These are phyloP conservation scores for Drosophila meridiana DNA, from an alignment of 2,888 invertebrate genomes.

Conservation along the genomic window DNA sequence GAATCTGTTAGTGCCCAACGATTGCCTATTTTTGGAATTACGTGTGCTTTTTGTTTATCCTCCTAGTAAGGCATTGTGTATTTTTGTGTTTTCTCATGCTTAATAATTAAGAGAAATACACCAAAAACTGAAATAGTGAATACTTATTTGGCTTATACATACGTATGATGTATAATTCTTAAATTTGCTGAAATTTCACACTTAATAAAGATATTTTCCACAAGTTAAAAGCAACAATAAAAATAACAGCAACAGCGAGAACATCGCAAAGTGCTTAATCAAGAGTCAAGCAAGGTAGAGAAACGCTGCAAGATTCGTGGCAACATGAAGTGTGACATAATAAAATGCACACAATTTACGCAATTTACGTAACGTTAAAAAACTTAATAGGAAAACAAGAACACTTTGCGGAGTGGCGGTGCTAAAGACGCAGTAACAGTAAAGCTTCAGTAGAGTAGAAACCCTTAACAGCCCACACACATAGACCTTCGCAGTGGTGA, in stretches of 20 bases:
- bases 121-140: background rate
- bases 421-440: constrained; percentile 3
- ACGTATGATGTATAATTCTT: too few relatives aligned
- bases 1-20: background rate
- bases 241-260: constrained; percentile 29
- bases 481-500: constrained; percentile 7
- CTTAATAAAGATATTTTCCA: constrained; percentile 58
- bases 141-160: too few relatives aligned
- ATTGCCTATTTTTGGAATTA: background rate
- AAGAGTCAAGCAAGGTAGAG: constrained; percentile 40
- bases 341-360: constrained; percentile 73
- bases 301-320: constrained; percentile 18
- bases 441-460: constrained; percentile 13
- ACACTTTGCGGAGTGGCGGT: constrained; percentile 29
- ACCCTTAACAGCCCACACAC: constrained; percentile 38
- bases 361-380: constrained; percentile 71
- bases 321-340: constrained; percentile 57
- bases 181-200: constrained; percentile 31
- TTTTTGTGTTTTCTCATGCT: background rate
- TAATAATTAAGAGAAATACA: background rate
- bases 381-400: constrained; percentile 67
- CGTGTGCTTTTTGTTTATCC: background rate
- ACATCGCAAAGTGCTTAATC: constrained; percentile 38
- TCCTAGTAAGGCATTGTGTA: background rate
- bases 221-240: constrained; percentile 28